These are phyloP conservation scores for Xylota segnis DNA, from an alignment of 2,888 invertebrate genomes.

Conservation along the genomic window DNA sequence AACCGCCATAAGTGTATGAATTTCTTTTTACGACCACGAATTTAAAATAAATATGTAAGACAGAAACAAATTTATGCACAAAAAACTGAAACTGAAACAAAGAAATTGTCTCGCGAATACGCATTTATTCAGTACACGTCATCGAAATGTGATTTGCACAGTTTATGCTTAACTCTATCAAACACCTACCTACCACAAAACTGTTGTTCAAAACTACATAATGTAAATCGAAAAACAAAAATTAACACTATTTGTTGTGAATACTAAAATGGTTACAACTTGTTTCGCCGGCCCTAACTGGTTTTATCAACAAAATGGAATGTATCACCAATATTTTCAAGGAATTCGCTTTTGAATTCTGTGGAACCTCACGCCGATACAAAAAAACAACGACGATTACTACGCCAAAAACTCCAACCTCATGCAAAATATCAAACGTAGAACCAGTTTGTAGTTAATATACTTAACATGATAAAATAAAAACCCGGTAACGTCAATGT, in stretches of 20 bases:
- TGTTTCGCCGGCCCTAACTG: slow-evolving; percentile 22
- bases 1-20: too few relatives aligned
- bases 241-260: slow-evolving; percentile 11
- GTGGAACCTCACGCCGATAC: neutral
- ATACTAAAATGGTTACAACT: slow-evolving; percentile 32
- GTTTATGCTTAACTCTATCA: neutral
- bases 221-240: neutral
- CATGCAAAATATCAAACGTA: neutral
- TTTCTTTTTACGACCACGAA: neutral
- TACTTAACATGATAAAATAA: neutral
- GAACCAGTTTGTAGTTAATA: slow-evolving; percentile 5
- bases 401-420: neutral
- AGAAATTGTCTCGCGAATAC: neutral
- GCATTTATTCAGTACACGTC: neutral
- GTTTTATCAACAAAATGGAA: slow-evolving; percentile 25
- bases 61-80: neutral
- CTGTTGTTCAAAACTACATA: neutral
- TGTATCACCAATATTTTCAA: slow-evolving; percentile 25
- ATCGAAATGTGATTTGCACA: neutral
- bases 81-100: neutral
- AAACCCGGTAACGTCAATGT: neutral
- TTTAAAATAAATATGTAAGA: too few relatives aligned
- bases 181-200: neutral
- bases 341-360: slow-evolving; percentile 23
- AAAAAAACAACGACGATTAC: slow-evolving; percentile 12